Percentiles rank a stretch among this genome's conserved stretches.
phyloP scores from a whole-genome alignment of 2,888 invertebrate genomes.

The Limnephilus lunatus region DNA sequence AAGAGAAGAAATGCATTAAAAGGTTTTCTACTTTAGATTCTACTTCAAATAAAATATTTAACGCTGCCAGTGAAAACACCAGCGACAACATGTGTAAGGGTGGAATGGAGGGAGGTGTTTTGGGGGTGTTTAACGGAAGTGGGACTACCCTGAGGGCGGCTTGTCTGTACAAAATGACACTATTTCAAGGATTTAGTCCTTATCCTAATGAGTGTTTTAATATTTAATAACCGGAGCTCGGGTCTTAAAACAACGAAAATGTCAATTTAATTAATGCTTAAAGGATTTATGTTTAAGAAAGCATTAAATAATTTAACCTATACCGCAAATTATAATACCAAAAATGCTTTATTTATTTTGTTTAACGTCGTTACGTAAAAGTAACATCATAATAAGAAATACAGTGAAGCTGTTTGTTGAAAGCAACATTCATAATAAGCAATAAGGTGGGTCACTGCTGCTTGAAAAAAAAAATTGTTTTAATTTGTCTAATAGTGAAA shows the following conservation, averaged over 20 bases:
- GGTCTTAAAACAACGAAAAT: neutral
- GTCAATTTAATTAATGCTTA: neutral
- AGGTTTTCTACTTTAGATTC: neutral
- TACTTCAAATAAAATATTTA: neutral
- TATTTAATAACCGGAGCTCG: neutral
- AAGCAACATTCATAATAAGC: too few relatives aligned
- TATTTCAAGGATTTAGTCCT: neutral
- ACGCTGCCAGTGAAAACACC: neutral
- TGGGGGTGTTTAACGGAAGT: neutral
- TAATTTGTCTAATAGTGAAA: too few relatives aligned
- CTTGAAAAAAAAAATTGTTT: too few relatives aligned
- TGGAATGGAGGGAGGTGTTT: neutral
- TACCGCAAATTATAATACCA: too few relatives aligned
- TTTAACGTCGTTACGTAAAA: too few relatives aligned
- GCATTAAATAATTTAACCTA: neutral
- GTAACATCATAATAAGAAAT: too few relatives aligned
- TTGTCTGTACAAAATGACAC: neutral
- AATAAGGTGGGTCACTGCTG: too few relatives aligned
- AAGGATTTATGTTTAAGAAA: neutral
- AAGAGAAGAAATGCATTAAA: neutral
- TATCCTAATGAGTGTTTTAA: neutral
- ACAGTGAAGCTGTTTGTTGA: too few relatives aligned
- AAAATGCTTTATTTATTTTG: too few relatives aligned
- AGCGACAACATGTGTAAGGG: neutral
- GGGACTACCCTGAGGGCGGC: neutral